Evolutionary conservation across 1,140 invertebrate species (phyloP).

Genomic region (Druon quercuslanigerum): DNA sequence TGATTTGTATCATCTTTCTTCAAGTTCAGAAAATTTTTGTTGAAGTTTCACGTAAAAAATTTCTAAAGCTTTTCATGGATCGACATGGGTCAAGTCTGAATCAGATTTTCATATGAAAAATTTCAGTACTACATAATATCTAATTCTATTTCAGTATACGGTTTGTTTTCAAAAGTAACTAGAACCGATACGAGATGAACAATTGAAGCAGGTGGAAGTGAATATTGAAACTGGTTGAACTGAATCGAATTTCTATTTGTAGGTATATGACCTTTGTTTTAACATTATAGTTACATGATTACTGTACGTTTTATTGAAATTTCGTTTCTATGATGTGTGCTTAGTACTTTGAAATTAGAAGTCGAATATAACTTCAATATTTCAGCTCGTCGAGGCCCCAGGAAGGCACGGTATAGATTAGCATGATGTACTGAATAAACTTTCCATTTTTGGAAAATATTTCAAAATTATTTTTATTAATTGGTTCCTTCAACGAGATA

Average conservation of each 20-base stretch:
- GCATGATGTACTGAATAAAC: not conserved
- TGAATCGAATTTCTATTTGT: not conserved
- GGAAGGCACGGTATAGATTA: not conserved
- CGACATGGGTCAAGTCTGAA: too few relatives aligned
- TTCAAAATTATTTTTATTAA: not conserved
- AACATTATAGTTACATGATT: not conserved
- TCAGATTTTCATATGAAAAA: too few relatives aligned
- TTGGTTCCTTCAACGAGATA: not conserved
- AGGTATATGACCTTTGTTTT: not conserved
- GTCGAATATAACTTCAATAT: not conserved
- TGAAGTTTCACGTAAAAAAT: too few relatives aligned
- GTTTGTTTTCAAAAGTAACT: too few relatives aligned
- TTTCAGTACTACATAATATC: too few relatives aligned
- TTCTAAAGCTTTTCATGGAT: too few relatives aligned
- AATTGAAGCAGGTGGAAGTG: too few relatives aligned
- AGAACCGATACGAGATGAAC: too few relatives aligned
- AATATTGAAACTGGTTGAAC: not conserved
- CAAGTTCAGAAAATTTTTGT: too few relatives aligned
- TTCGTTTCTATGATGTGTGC: not conserved
- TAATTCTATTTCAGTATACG: too few relatives aligned
- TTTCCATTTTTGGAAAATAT: not conserved
- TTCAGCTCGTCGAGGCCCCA: not conserved
- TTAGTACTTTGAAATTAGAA: not conserved
- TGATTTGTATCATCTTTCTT: too few relatives aligned
- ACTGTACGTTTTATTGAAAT: constrained; percentile 5